Evolutionary conservation across 2,888 invertebrate species (phyloP).

Genomic region (Stratiomys singularior): DNA sequence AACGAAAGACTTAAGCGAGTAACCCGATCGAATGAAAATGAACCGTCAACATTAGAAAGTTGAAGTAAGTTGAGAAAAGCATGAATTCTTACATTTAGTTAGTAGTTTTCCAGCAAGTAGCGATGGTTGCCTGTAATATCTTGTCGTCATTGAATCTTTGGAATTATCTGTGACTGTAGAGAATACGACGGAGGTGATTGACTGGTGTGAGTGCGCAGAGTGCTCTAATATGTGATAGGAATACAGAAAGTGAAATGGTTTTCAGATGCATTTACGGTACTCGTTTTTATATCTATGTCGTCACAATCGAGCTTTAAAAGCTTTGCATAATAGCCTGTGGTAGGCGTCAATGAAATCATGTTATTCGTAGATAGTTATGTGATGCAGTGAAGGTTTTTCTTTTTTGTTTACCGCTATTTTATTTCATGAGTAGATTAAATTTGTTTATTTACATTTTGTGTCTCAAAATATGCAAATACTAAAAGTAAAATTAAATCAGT

Average conservation of each 20-base stretch:
- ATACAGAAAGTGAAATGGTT: constrained; percentile 40
- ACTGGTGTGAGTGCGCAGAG: constrained; percentile 25
- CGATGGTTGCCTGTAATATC: neutral
- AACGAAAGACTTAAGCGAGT: constrained; percentile 43
- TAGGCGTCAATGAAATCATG: neutral
- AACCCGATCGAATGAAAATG: constrained; percentile 20
- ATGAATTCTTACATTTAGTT: neutral
- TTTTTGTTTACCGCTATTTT: constrained; percentile 17
- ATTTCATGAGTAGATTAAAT: neutral
- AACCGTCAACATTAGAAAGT: constrained; percentile 31
- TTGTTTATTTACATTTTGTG: constrained; percentile 16
- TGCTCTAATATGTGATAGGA: constrained; percentile 35
- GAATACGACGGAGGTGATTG: neutral
- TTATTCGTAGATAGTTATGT: neutral
- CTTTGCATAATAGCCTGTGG: neutral
- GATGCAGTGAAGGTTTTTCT: neutral
- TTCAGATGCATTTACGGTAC: constrained; percentile 25
- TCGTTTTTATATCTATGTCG: constrained; percentile 6
- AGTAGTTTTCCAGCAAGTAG: neutral
- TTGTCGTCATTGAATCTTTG: neutral
- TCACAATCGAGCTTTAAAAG: neutral
- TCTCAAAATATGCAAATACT: no score
- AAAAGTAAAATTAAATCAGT: no score
- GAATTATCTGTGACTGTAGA: neutral
- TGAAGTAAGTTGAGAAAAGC: constrained; percentile 25